phyloP scores from a whole-genome alignment of 2,113 vertebrate species.

The Murina feae region DNA sequence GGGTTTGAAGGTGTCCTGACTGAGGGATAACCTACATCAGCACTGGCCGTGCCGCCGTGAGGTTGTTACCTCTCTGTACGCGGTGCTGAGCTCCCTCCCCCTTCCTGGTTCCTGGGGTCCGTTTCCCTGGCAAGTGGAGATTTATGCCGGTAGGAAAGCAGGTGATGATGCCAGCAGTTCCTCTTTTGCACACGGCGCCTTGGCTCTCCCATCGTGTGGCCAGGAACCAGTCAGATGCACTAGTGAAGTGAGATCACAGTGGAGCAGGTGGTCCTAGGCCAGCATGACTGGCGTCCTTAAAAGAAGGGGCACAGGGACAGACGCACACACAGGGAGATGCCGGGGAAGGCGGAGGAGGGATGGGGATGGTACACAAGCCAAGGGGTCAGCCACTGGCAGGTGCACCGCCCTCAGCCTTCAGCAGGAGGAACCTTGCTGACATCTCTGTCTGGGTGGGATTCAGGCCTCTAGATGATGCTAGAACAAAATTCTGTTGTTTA shows the following conservation, averaged over 20 bases:
- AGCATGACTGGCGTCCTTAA: rapidly evolving
- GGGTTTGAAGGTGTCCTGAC: background rate
- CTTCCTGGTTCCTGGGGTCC: background rate
- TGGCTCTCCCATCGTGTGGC: rapidly evolving
- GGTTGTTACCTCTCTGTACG: background rate
- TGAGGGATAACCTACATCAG: background rate
- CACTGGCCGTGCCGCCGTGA: background rate
- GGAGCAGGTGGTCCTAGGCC: background rate
- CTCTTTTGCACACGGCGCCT: background rate
- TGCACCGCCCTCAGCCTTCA: background rate
- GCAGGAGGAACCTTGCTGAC: rapidly evolving
- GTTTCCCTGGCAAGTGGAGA: background rate
- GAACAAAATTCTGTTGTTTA: background rate
- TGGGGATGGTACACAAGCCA: rapidly evolving
- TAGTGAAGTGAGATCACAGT: background rate
- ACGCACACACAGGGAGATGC: rapidly evolving
- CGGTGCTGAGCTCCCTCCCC: background rate
- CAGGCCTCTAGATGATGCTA: background rate
- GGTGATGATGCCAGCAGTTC: background rate
- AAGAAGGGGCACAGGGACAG: background rate
- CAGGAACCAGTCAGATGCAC: background rate
- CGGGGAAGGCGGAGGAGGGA: background rate
- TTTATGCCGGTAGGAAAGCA: background rate
- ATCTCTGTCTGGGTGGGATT: rapidly evolving
- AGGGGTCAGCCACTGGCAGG: background rate